Percentiles rank a stretch among this genome's conserved stretches.
These are phyloP conservation scores for Crotophaga sulcirostris DNA, from an alignment of 2,113 vertebrate species.

Conservation along the genomic window DNA sequence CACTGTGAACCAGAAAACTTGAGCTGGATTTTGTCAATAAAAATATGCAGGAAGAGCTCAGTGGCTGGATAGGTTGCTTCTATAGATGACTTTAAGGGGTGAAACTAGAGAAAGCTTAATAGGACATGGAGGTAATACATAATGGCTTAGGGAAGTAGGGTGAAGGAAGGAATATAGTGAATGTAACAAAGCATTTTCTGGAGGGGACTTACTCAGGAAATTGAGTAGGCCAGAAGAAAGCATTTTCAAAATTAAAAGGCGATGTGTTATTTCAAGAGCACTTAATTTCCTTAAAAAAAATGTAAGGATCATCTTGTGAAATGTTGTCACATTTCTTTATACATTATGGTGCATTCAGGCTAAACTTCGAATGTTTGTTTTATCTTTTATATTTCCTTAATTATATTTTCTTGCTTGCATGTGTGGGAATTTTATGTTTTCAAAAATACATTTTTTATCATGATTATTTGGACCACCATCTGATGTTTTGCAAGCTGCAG, in stretches of 20 bases:
- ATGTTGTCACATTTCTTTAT: not conserved
- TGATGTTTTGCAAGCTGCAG: not conserved
- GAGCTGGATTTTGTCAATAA: not conserved
- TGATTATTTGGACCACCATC: not conserved
- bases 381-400: not conserved
- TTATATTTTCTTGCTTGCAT: not conserved
- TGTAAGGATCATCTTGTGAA: not conserved
- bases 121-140: not conserved
- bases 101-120: not conserved
- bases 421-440: slow-evolving; percentile 2
- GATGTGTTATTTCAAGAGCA: not conserved
- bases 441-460: not conserved
- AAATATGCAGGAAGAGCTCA: not conserved
- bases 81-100: not conserved
- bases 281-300: not conserved
- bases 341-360: not conserved
- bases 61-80: not conserved
- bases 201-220: not conserved
- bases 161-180: not conserved
- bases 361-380: not conserved
- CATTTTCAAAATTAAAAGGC: not conserved
- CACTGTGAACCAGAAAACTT: not conserved
- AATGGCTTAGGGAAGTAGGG: not conserved
- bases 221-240: not conserved
- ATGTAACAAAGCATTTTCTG: not conserved